Evolutionary conservation across 2,797 vertebrate species (phyloP), one percentile per base, ranked within the genome.

Genomic region (Lepidocolaptes lacrymiger): DNA sequence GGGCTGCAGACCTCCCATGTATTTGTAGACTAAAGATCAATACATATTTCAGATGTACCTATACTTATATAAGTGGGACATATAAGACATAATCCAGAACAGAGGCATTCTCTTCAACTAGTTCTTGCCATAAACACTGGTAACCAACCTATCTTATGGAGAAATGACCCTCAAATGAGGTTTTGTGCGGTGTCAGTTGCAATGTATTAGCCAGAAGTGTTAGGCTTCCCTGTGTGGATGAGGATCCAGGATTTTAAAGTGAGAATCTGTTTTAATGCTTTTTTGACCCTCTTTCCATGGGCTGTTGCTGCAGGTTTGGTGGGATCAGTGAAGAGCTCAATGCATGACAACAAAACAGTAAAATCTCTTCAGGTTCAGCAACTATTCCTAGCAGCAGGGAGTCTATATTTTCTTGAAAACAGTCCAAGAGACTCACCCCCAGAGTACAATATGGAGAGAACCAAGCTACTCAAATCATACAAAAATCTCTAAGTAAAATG

Each of bases 281-380:
- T 86, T 88, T 52, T 26, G n/a, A 85, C n/a, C 14, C 12, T 4
- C 28, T 83, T 81, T 76, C 43, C 23, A 19, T 49, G 59, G 32
- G 55, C 7, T 51, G 23, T 46, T 89, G 43, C 68, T 85, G 39
- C 24, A 89, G 26, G 21, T 85, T 85, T 89, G 66, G 36, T 67
- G 32, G 30, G 46, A 84, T 69, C 48, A 32, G 36, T 39, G 58
- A 67, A 75, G 30, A 39, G 63, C 23, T 72, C 41, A 51, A 19
- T 32, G 55, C 43, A 36, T 28, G 44, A 69, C 76, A 89, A 54
- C 15, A 67, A 49, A 73, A 63, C 16, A 90, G 22, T 82, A 86
- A 93, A 93, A 93, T 24, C 72, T 78, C 76, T 89, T 28, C 59
- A 80, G 37, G 20, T 89, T 94, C 82, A 89, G 32, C 9, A 24